Percentiles rank a stretch among this genome's conserved stretches.
Conservation (phyloP, 2,113 vertebrate genomes). For the Hemiscyllium ocellatum region DNA sequence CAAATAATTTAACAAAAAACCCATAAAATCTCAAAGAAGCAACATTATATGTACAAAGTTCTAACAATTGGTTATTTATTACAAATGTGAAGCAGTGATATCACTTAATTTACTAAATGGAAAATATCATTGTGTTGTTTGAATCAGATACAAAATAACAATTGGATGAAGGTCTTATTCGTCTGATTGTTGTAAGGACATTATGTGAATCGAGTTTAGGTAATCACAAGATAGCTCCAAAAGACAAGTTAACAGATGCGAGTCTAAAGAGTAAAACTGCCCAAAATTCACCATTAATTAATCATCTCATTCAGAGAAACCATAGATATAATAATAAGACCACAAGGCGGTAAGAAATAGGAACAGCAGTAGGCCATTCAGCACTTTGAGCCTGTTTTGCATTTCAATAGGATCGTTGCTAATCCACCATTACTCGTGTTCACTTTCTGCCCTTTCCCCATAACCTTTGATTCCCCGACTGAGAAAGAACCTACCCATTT, state of each 20-base stretch:
- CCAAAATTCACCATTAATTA: background rate
- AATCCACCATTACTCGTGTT: too few relatives aligned
- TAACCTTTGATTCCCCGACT: too few relatives aligned
- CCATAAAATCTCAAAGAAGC: background rate
- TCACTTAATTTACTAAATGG: background rate
- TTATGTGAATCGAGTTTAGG: background rate
- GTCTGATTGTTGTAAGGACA: background rate
- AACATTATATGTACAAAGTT: background rate
- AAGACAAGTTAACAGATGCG: background rate
- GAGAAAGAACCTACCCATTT: too few relatives aligned
- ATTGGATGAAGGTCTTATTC: background rate
- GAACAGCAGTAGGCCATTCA: too few relatives aligned
- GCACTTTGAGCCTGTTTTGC: too few relatives aligned
- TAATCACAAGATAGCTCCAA: background rate
- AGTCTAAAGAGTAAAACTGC: background rate
- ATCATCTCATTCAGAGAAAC: background rate
- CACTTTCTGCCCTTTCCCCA: too few relatives aligned
- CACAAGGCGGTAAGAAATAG: too few relatives aligned
- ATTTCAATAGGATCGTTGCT: too few relatives aligned
- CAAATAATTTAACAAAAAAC: background rate
- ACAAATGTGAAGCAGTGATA: background rate
- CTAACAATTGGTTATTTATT: background rate
- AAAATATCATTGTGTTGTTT: background rate
- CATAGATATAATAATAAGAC: background rate
- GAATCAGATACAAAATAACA: background rate